Evolutionary conservation across 2,797 vertebrate species (phyloP).

Genomic region (Darevskia nairensis): DNA sequence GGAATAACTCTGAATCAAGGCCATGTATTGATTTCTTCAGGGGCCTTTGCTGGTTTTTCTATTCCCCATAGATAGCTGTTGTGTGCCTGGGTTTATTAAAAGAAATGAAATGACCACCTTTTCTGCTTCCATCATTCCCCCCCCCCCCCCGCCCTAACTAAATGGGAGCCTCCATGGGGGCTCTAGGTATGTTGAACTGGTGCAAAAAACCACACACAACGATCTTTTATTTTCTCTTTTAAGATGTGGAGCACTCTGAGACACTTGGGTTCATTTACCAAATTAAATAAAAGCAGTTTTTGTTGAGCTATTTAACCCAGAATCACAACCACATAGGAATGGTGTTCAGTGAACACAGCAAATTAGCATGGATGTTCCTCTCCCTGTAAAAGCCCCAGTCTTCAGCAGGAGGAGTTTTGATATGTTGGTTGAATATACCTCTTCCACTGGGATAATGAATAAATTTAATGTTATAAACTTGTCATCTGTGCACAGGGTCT

Average conservation of each 20-base stretch:
- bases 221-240: background rate
- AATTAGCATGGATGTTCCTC: background rate
- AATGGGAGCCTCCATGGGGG: background rate
- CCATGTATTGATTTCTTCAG: constrained; percentile 27
- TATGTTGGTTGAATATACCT: background rate
- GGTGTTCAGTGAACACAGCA: background rate
- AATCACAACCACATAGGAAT: background rate
- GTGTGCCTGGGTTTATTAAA: constrained; percentile 31
- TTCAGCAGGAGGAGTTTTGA: background rate
- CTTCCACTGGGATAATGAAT: background rate
- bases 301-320: background rate
- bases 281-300: constrained; percentile 10
- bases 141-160: background rate
- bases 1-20: constrained; percentile 37
- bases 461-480: background rate
- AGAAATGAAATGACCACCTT: constrained; percentile 23
- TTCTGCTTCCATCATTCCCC: background rate
- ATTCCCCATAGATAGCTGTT: constrained; percentile 47
- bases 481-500: too few species aligned
- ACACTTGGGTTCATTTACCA: background rate
- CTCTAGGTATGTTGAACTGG: constrained; percentile 6
- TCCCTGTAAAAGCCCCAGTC: background rate
- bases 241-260: background rate
- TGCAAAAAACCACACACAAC: background rate
- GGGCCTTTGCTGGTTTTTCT: constrained; percentile 29